phyloP scores from a whole-genome alignment of 2,797 vertebrate genomes.

The Danio jaintianensis region DNA sequence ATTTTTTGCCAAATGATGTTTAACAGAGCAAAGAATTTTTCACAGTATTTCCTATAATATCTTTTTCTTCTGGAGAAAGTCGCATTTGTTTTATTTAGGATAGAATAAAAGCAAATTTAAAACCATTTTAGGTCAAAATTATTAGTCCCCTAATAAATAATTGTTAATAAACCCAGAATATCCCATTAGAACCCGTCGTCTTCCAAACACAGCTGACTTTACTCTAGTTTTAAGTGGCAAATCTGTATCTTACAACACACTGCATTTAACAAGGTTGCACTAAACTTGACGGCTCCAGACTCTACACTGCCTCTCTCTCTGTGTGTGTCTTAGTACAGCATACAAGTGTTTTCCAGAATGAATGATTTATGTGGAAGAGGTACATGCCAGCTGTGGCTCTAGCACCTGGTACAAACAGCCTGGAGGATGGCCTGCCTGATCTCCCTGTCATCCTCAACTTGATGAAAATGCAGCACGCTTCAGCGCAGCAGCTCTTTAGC shows the following conservation, averaged over 20 bases:
- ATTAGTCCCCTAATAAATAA: too few relatives aligned
- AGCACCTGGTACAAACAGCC: slow-evolving; percentile 49
- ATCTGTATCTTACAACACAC: background rate
- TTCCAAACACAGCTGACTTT: background rate
- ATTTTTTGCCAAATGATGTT: too few relatives aligned
- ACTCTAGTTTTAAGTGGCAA: background rate
- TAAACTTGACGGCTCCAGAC: background rate
- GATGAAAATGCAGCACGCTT: slow-evolving; percentile 31
- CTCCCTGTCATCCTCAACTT: slow-evolving; percentile 33
- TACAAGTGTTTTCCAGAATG: slow-evolving; percentile 43
- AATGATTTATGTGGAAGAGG: slow-evolving; percentile 44
- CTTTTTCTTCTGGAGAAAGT: too few relatives aligned
- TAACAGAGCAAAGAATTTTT: too few relatives aligned
- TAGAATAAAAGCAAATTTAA: too few relatives aligned
- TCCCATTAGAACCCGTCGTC: too few relatives aligned
- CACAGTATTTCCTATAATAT: too few relatives aligned
- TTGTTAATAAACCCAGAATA: too few relatives aligned
- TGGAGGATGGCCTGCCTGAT: slow-evolving; percentile 49
- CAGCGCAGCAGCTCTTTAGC: slow-evolving; percentile 34
- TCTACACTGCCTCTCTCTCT: background rate
- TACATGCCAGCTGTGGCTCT: slow-evolving; percentile 46
- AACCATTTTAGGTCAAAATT: too few relatives aligned
- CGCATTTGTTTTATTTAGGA: too few relatives aligned
- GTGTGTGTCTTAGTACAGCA: background rate
- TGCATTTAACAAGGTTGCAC: background rate